Evolutionary conservation across 2,113 vertebrate species (phyloP).

Genomic region (Podarcis muralis): DNA sequence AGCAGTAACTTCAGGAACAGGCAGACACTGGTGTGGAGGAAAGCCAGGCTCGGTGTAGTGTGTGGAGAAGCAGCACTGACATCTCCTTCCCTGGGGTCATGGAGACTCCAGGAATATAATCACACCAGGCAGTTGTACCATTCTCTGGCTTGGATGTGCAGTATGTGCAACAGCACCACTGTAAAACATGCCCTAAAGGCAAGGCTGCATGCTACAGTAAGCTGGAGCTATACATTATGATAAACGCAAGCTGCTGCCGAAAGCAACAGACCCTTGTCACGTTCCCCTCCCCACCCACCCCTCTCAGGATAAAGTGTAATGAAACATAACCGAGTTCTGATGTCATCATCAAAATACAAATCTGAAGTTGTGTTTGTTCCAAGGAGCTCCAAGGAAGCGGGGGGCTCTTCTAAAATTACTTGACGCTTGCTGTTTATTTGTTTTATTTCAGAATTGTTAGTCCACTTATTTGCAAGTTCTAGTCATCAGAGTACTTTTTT

Average conservation of each 20-base stretch:
- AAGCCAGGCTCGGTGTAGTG: not conserved
- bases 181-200: not conserved
- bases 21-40: not conserved
- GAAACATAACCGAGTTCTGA: not conserved
- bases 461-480: not conserved
- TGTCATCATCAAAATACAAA: not conserved
- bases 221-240: not conserved
- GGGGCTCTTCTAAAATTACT: not conserved
- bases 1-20: not conserved
- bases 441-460: not conserved
- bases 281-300: too few species aligned
- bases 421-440: not conserved
- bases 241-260: not conserved
- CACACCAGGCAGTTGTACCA: not conserved
- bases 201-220: too few species aligned
- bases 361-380: not conserved
- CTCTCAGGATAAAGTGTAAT: not conserved
- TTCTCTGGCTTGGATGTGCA: not conserved
- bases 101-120: not conserved
- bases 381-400: not conserved
- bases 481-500: not conserved
- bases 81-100: not conserved
- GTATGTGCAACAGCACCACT: not conserved
- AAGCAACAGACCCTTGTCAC: not conserved
- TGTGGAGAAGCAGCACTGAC: not conserved